Evolutionary conservation across 2,113 vertebrate genomes (phyloP).

Genomic region (Chaetura pelagica): DNA sequence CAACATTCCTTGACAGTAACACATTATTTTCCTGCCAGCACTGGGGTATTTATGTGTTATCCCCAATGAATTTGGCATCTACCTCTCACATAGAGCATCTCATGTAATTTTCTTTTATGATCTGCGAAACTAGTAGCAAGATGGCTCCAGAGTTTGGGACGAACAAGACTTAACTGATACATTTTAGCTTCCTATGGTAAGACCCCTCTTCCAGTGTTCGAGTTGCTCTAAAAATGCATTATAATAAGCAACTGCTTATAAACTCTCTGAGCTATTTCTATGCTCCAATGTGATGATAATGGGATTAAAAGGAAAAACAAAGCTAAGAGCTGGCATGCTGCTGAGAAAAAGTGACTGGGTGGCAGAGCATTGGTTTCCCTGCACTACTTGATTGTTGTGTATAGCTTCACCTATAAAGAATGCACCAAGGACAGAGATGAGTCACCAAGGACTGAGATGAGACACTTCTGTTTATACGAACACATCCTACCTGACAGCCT

Average conservation of each 20-base stretch:
- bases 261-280: not conserved
- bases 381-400: rapidly evolving
- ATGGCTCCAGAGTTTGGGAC: not conserved
- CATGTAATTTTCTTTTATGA: not conserved
- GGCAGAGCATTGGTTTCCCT: not conserved
- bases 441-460: not conserved
- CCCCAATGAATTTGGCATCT: not conserved
- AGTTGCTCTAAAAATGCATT: not conserved
- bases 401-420: not conserved
- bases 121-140: not conserved
- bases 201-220: not conserved
- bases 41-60: not conserved
- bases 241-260: not conserved
- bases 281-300: not conserved
- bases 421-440: rapidly evolving
- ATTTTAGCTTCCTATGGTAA: not conserved
- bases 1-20: not conserved
- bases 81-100: not conserved
- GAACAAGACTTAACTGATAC: not conserved
- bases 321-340: not conserved
- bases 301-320: not conserved
- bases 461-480: rapidly evolving
- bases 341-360: not conserved
- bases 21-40: not conserved
- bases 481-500: not conserved